Percentiles rank a stretch among this genome's conserved stretches.
Evolutionary conservation across 1,140 invertebrate species (phyloP).

Genomic region (Drosophila tsacasi): DNA sequence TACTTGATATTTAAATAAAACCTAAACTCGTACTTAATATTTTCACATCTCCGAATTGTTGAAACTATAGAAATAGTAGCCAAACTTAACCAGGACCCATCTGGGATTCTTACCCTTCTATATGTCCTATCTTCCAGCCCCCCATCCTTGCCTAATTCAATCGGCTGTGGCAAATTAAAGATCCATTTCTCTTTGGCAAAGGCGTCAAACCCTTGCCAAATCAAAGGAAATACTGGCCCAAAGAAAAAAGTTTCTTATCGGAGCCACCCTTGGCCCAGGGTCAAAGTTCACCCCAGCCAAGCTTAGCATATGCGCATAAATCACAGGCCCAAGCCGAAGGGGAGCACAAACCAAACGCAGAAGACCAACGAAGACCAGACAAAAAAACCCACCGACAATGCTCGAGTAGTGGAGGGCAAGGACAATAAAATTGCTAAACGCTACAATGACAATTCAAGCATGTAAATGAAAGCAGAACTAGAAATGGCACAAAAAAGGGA

Average conservation of each 20-base stretch:
- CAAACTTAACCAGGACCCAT: not conserved
- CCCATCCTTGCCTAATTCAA: constrained; percentile 72
- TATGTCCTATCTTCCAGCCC: constrained; percentile 12
- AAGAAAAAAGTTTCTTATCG: constrained; percentile 52
- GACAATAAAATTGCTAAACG: constrained; percentile 83
- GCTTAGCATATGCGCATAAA: constrained; percentile 82
- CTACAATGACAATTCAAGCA: constrained; percentile 84
- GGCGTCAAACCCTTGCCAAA: constrained; percentile 66
- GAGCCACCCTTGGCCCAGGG: constrained; percentile 51
- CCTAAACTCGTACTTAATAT: too few species aligned
- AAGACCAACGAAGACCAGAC: constrained; percentile 29
- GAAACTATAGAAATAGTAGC: not conserved
- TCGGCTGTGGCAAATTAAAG: constrained; percentile 80
- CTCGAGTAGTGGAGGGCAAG: constrained; percentile 22
- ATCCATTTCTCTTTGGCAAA: constrained; percentile 65
- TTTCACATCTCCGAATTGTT: too few species aligned
- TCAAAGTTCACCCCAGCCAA: constrained; percentile 58
- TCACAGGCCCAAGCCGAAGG: constrained; percentile 56
- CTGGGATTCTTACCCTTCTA: not conserved
- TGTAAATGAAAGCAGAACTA: constrained; percentile 80
- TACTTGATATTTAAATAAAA: not conserved
- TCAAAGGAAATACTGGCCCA: constrained; percentile 21
- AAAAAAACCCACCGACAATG: constrained; percentile 30
- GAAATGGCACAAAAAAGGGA: constrained; percentile 26
- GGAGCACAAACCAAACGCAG: constrained; percentile 1